Base-by-base conservation (phyloP, 1,140 invertebrate genomes). In the Cydia amplana region DNA sequence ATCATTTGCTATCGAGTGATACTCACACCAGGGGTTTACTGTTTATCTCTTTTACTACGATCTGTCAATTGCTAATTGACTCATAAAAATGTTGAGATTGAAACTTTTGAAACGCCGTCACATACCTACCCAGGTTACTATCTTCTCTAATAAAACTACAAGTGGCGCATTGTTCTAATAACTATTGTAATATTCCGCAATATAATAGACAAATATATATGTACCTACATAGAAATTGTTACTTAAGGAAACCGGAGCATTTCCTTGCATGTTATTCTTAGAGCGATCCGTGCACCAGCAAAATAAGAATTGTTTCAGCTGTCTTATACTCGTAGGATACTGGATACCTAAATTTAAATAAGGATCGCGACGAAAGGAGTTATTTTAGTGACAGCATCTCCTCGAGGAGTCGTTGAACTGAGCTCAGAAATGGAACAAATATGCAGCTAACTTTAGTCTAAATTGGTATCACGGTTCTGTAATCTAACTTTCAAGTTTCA, bases 1-100 rank as follows among this genome's bases (percentile, higher is more conserved):
- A 91, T 85, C 85, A 87, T 80, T 82, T 78, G 63, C 77, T 28
- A 23, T 74, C 70, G 84, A 79, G 82, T 90, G 88, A 89, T 88
- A 80, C 64, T 82, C 84, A 81, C 80, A 78, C 16, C 65, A 70
- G 65, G 65, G 65, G 65, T 67, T 67, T 67, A 40, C 10, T 65
- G 63, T 7, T 32, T 67, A 67, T 67, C 64, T 40, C 18, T 18
- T 18, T 32, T 40, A 32, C 20, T 55, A 67, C 16, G 51, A 67
- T 7, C 5, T n/a, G 32, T 67, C 25, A n/a, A 36, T 40, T 40
- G 36, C 65, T 40, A 70, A 70, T 23, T 60, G 55, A 60, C 9
- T 60, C 55, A 60, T 60, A 23, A 23, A 23, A 9, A 10, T 70
- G 32, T 70, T 20, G 7, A 51, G 55, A 60, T 60, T 55, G 16